A percentile compares a stretch with the other conserved stretches of the same genome.
Conservation (phyloP, 30 jellyfish, hydroid and myxozoan species). For the Hydractinia symbiolongicarpus region DNA sequence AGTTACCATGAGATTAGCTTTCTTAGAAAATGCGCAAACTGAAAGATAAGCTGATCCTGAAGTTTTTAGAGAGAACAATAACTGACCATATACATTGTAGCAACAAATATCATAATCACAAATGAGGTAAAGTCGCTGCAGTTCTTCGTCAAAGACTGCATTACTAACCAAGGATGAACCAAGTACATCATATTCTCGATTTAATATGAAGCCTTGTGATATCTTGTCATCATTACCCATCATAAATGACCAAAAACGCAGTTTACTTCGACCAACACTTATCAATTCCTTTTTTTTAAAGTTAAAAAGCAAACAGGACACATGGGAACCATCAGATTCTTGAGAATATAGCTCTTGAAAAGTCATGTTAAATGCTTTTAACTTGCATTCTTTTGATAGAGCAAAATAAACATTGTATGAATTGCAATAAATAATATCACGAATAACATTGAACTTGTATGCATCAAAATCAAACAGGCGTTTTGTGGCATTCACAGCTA, state of each 20-base stretch:
- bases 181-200: constrained; percentile 31
- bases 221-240: neutral
- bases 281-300: constrained; percentile 46
- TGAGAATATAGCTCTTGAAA: constrained; percentile 63
- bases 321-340: constrained; percentile 47
- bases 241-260: constrained; percentile 51
- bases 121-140: constrained; percentile 52
- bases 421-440: constrained; percentile 47
- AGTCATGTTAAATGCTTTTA: constrained; percentile 56
- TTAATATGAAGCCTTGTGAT: constrained; percentile 31
- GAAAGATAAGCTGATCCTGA: constrained; percentile 48
- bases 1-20: constrained; percentile 34
- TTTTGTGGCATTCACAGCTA: constrained; percentile 33
- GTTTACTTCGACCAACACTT: constrained; percentile 48
- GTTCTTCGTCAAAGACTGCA: constrained; percentile 42
- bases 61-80: constrained; percentile 24
- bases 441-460: constrained; percentile 51
- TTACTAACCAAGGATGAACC: constrained; percentile 37
- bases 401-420: constrained; percentile 62
- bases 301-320: constrained; percentile 43
- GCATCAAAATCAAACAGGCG: constrained; percentile 53
- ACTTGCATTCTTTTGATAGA: constrained; percentile 47
- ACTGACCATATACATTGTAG: constrained; percentile 43
- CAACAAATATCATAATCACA: constrained; percentile 62
- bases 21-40: constrained; percentile 56